Evolutionary conservation across 2,113 vertebrate species (phyloP).

Genomic region (Stigmatopora nigra): DNA sequence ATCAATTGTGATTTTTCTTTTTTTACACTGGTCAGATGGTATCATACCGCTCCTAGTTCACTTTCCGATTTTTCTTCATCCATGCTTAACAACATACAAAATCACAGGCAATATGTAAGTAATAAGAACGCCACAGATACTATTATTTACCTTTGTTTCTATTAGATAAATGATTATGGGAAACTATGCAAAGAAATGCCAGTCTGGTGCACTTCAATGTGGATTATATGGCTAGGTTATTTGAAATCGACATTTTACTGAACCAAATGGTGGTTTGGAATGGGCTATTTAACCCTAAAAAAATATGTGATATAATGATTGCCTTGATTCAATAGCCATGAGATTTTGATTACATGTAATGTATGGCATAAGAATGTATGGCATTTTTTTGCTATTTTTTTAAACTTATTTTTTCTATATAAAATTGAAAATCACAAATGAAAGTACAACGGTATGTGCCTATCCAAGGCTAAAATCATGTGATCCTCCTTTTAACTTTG

Average conservation of each 20-base stretch:
- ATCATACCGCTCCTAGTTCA: not conserved
- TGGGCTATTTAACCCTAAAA: constrained; percentile 39
- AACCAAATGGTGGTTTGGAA: not conserved
- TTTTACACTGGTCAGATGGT: not conserved
- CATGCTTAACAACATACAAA: constrained; percentile 29
- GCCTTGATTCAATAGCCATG: constrained; percentile 13
- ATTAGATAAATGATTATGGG: constrained; percentile 27
- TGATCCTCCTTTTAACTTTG: too few species aligned
- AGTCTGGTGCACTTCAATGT: constrained; percentile 7
- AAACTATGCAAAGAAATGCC: constrained; percentile 18
- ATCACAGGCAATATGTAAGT: not conserved
- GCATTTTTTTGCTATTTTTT: not conserved
- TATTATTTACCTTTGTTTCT: constrained; percentile 21
- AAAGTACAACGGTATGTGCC: not conserved
- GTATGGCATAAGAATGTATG: constrained; percentile 15
- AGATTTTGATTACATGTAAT: constrained; percentile 13
- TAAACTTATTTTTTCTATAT: not conserved
- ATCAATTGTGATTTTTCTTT: not conserved
- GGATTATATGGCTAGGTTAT: constrained; percentile 26
- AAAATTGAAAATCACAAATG: not conserved
- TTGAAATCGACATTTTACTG: constrained; percentile 9
- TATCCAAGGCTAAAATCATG: too few species aligned
- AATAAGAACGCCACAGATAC: constrained; percentile 14
- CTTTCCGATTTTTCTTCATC: constrained; percentile 5
- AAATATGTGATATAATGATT: constrained; percentile 18